Conservation (phyloP, 2,113 vertebrate species). For the Pelvicachromis taeniatus region DNA sequence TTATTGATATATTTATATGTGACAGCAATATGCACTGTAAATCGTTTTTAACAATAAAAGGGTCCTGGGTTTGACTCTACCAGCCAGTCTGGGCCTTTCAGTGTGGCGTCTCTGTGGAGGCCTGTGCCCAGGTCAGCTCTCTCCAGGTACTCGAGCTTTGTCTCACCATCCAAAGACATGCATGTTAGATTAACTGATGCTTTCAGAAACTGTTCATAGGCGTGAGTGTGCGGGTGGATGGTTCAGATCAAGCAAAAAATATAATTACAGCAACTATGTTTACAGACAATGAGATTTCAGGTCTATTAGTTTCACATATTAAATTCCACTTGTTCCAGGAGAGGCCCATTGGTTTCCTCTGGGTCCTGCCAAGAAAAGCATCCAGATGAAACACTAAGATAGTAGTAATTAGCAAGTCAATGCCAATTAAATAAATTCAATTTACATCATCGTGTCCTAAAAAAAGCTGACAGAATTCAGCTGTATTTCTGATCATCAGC, state of each 20-base stretch:
- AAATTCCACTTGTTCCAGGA: conserved; percentile 45
- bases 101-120: not conserved
- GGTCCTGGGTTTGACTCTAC: not conserved
- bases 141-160: not conserved
- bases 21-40: not conserved
- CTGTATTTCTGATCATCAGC: not conserved
- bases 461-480: not conserved
- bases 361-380: conserved; percentile 31
- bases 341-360: conserved; percentile 41
- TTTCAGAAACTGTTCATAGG: not conserved
- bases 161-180: not conserved
- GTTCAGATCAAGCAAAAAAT: not conserved
- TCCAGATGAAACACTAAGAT: not conserved
- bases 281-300: not conserved
- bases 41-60: not conserved
- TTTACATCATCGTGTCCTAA: not conserved
- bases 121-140: not conserved
- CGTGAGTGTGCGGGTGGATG: not conserved
- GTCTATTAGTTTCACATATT: conserved; percentile 22
- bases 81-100: not conserved
- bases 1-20: not conserved
- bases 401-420: not conserved
- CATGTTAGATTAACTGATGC: not conserved
- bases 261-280: conserved; percentile 7
- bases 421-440: not conserved